phyloP scores from a whole-genome alignment of 2,113 vertebrate species.

The Vulpes vulpes region DNA sequence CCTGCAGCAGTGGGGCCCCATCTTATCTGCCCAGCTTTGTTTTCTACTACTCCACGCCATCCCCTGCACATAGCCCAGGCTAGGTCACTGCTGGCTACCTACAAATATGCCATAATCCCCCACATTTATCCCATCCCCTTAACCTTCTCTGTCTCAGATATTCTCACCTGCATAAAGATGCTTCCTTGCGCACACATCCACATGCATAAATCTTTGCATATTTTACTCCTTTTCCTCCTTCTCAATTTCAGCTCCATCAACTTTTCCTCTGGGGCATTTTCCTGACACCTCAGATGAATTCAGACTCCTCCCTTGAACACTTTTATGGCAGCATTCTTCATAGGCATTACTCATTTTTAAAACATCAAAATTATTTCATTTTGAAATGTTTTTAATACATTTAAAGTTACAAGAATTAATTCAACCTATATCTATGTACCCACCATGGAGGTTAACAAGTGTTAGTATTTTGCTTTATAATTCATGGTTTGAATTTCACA shows the following conservation, averaged over 20 bases:
- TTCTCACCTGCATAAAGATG: fast-evolving
- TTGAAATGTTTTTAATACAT: neutral
- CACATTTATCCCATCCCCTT: neutral
- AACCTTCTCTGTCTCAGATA: neutral
- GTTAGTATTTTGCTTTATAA: neutral
- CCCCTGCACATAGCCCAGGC: neutral
- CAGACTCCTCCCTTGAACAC: neutral
- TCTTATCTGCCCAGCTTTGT: neutral
- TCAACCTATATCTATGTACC: neutral
- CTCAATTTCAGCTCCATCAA: too few relatives aligned
- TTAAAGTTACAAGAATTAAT: neutral
- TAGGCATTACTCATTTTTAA: neutral
- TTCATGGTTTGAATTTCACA: neutral
- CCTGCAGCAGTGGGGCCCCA: neutral
- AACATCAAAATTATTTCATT: neutral
- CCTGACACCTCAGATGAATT: neutral
- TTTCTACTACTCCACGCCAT: fast-evolving
- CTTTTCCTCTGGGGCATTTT: neutral
- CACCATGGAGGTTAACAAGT: neutral
- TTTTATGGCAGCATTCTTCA: neutral
- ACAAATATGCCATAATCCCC: neutral
- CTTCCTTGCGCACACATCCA: neutral
- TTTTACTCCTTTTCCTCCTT: neutral
- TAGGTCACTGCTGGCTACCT: neutral
- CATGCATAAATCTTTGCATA: neutral